These are phyloP conservation scores for Geotrupes spiniger DNA, from an alignment of 2,888 invertebrate genomes.

Conservation along the genomic window DNA sequence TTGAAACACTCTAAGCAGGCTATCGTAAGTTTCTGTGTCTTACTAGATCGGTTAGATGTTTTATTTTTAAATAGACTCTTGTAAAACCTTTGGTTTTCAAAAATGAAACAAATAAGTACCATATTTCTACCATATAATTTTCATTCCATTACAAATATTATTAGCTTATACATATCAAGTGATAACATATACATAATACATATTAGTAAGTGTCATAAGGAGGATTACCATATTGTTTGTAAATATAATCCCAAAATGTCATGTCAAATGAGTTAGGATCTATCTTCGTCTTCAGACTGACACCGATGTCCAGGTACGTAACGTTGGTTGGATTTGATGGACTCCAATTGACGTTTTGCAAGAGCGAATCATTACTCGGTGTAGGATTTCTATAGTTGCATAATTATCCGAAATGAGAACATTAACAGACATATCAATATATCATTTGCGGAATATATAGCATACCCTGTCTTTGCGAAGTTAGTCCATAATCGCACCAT, in stretches of 20 bases:
- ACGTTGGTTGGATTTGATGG: constrained; percentile 1
- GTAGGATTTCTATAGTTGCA: constrained; percentile 10
- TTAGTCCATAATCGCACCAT: constrained; percentile 12
- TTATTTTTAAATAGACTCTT: no score
- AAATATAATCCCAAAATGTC: constrained; percentile 10
- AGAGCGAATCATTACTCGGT: constrained; percentile 5
- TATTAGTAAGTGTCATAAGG: constrained; percentile 12
- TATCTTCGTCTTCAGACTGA: not conserved
- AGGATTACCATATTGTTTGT: constrained; percentile 1
- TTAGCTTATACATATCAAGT: no score
- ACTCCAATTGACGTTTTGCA: constrained; percentile 10
- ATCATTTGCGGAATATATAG: not conserved
- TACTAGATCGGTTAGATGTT: no score
- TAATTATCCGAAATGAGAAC: no score
- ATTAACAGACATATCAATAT: no score
- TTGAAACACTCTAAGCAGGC: no score
- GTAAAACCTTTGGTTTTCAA: no score
- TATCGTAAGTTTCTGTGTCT: no score
- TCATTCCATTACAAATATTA: no score
- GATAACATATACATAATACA: no score
- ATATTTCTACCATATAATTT: no score
- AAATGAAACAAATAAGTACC: no score
- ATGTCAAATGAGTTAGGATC: constrained; percentile 2
- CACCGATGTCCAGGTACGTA: constrained; percentile 7
- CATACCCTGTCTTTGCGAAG: constrained; percentile 12